Evolutionary conservation across 2,888 invertebrate species (phyloP).

Genomic region (Xestia xanthographa): DNA sequence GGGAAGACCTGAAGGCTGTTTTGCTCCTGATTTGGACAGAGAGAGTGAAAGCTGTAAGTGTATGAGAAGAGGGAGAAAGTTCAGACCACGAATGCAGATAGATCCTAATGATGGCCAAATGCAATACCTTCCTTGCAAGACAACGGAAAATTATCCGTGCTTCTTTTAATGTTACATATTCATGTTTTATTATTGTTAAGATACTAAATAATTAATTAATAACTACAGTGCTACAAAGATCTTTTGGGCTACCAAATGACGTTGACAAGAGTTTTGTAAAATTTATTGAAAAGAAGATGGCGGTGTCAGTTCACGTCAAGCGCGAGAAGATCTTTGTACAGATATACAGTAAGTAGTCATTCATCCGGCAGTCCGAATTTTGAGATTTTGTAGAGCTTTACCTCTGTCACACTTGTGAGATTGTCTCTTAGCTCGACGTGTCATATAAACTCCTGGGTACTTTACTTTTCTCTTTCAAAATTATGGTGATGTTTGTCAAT

Average conservation of each 20-base stretch:
- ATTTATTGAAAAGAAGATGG: not conserved
- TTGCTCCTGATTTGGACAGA: conserved; percentile 54
- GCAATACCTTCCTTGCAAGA: conserved; percentile 60
- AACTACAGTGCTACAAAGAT: not conserved
- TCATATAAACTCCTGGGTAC: not conserved
- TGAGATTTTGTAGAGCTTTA: not conserved
- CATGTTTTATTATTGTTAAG: not conserved
- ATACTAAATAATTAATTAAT: not conserved
- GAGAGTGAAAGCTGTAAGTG: conserved; percentile 60
- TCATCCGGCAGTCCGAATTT: not conserved
- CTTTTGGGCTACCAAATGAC: not conserved
- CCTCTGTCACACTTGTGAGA: not conserved
- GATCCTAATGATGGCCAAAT: conserved; percentile 51
- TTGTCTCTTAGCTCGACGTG: not conserved
- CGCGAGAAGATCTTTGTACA: not conserved
- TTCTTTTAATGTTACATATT: conserved; percentile 57
- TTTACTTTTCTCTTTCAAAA: not conserved
- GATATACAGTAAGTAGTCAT: not conserved
- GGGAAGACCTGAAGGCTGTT: conserved; percentile 7
- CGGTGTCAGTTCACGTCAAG: not conserved
- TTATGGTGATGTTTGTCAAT: not conserved
- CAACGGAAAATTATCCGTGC: conserved; percentile 62
- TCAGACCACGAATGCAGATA: conserved; percentile 43
- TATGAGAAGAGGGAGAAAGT: conserved; percentile 44
- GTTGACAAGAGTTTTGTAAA: not conserved